Base-by-base conservation (phyloP, 1,140 invertebrate genomes). In the Archegozetes longisetosus region DNA sequence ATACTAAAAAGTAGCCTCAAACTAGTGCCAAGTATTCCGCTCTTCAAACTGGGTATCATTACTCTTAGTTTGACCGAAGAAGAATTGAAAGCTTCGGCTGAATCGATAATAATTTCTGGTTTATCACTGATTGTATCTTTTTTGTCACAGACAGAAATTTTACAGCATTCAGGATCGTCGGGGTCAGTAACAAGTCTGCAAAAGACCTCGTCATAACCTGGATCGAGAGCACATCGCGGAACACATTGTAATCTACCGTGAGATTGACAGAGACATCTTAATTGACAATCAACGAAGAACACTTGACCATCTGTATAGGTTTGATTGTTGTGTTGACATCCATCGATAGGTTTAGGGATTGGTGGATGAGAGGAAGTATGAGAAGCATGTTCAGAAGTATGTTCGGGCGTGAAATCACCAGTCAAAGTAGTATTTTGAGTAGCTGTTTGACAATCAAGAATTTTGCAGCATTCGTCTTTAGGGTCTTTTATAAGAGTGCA, bases 61-160 rank as follows among this genome's bases (percentile, higher is more conserved):
- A 91, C 86, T 1, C 85, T 77, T 59, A 91, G 77, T 63, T 84
- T 80, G 2, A 89, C 79, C 28, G 83, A 83, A 27, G 80, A 79
- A 1, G 83, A 80, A 65, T 87, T 84, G 29, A 88, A 52, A 3
- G 64, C 52, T 32, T 60, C 73, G 9, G 84, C 79, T 23, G 65
- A 61, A 14, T 66, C 28, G 12, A 65, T 59, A 23, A 62, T 59
- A 13, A 66, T 3, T 14, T 58, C 23, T 2, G 46, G 12, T 28
- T 61, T 28, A 22, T 23, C 52, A 22, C 52, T 54, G n/a, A 53
- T 47, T 20, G 47, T 20, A 26, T 65, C 62, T 55, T 67, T 61
- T 54, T 58, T 50, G 40, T 70, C 67, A 60, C 73, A 75, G 12
- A 70, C 64, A 23, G 70, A 65, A 54, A 72, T 70, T 58, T 70